phyloP scores from a whole-genome alignment of 1,140 invertebrate genomes.

The Oreohelix idahoensis region DNA sequence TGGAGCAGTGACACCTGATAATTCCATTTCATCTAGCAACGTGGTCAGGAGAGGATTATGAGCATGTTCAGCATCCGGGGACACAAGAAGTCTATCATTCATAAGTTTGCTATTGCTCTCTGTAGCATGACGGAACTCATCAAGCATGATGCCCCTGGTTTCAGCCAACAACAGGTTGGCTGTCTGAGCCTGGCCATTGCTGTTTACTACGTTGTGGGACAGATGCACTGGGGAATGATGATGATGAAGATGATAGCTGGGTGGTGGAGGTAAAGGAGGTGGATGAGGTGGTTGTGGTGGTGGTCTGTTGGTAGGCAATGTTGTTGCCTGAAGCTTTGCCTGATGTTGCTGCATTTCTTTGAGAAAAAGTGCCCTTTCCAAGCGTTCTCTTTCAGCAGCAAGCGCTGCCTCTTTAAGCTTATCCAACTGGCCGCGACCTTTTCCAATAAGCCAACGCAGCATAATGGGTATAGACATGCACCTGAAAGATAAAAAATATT shows the following conservation, averaged over 20 bases:
- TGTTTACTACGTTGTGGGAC: not conserved
- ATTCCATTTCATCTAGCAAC: not conserved
- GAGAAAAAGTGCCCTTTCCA: constrained; percentile 21
- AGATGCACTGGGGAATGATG: constrained; percentile 26
- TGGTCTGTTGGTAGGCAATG: constrained; percentile 38
- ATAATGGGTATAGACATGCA: constrained; percentile 93
- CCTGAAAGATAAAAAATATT: constrained; percentile 71
- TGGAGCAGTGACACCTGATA: constrained; percentile 24
- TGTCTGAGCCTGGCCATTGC: constrained; percentile 12
- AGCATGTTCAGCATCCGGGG: constrained; percentile 15
- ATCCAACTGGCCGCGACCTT: constrained; percentile 67
- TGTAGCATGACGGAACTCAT: not conserved
- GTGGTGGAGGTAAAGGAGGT: constrained; percentile 36
- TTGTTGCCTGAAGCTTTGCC: constrained; percentile 29
- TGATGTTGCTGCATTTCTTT: constrained; percentile 41
- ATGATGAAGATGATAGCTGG: constrained; percentile 31
- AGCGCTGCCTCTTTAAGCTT: constrained; percentile 49
- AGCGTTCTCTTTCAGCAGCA: constrained; percentile 29
- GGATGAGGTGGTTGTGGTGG: constrained; percentile 44
- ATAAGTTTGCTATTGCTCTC: constrained; percentile 45
- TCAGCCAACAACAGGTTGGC: not conserved
- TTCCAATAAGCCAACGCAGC: constrained; percentile 82
- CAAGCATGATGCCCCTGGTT: not conserved
- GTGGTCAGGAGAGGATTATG: constrained; percentile 5
- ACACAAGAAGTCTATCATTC: constrained; percentile 8